A percentile compares a stretch with the other conserved stretches of the same genome.
Conservation (phyloP, 2,113 vertebrate genomes). For the Chionomys nivalis region DNA sequence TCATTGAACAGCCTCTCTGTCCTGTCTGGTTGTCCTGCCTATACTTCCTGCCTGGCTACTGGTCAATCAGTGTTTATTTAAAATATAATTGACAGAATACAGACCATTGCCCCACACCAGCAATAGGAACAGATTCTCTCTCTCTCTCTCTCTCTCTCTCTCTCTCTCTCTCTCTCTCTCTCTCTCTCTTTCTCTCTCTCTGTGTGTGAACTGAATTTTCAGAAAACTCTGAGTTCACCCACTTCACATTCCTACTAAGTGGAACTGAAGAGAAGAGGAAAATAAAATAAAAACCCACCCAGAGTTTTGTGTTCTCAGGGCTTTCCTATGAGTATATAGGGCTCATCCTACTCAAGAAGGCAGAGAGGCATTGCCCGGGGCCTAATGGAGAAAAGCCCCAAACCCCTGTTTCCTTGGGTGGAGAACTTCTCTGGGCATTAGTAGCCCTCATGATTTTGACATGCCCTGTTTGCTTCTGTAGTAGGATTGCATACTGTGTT, state of each 20-base stretch:
- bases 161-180: not conserved
- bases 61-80: no score
- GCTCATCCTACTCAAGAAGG: not conserved
- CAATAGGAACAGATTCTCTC: no score
- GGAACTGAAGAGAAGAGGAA: not conserved
- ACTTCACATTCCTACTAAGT: not conserved
- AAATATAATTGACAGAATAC: no score
- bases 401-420: not conserved
- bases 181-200: no score
- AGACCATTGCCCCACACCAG: no score
- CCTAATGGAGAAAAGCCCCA: not conserved
- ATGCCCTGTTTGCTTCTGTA: not conserved
- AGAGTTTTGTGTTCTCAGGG: not conserved
- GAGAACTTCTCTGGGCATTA: not conserved
- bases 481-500: no score
- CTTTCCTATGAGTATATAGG: no score
- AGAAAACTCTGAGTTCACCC: not conserved
- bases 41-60: no score
- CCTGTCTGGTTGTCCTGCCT: no score
- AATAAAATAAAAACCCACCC: not conserved
- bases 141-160: no score
- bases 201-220: not conserved
- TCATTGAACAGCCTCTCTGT: no score
- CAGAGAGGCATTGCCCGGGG: no score
- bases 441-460: not conserved